Percentiles rank a stretch among this genome's conserved stretches.
Evolutionary conservation across 2,888 invertebrate species (phyloP).

Genomic region (Lepetodrilus schrolli): DNA sequence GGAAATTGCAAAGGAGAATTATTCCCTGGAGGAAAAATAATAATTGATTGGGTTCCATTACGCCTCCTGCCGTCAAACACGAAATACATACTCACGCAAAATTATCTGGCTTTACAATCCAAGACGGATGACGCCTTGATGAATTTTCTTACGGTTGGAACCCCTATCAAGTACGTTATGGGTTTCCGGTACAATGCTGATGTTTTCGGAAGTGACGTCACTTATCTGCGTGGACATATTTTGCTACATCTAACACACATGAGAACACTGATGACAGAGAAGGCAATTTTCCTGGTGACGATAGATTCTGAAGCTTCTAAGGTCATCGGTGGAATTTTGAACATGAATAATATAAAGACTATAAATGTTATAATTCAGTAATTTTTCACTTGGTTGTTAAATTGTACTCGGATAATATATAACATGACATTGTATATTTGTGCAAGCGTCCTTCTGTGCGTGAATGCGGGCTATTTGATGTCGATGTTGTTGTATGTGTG

Average conservation of each 20-base stretch:
- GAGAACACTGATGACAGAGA: neutral
- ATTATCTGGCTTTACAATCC: neutral
- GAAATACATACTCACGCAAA: neutral
- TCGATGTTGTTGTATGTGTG: no score
- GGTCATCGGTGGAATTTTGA: no score
- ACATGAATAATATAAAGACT: no score
- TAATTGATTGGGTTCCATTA: neutral
- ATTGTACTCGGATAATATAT: no score
- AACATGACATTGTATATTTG: no score
- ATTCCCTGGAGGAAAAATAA: neutral
- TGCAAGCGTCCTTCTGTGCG: no score
- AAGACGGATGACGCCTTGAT: neutral
- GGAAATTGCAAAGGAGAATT: neutral
- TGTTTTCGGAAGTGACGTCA: slow-evolving; percentile 17
- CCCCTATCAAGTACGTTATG: neutral
- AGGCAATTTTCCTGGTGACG: neutral
- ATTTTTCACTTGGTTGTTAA: no score
- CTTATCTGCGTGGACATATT: neutral
- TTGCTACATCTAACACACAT: neutral
- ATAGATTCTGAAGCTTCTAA: no score
- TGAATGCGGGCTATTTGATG: no score
- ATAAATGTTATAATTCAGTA: no score
- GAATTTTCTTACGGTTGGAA: neutral
- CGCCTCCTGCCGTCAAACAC: neutral
- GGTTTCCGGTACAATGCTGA: neutral